Percentiles rank a stretch among this genome's conserved stretches.
Evolutionary conservation across 2,797 vertebrate species (phyloP).

Genomic region (Varecia variegata): DNA sequence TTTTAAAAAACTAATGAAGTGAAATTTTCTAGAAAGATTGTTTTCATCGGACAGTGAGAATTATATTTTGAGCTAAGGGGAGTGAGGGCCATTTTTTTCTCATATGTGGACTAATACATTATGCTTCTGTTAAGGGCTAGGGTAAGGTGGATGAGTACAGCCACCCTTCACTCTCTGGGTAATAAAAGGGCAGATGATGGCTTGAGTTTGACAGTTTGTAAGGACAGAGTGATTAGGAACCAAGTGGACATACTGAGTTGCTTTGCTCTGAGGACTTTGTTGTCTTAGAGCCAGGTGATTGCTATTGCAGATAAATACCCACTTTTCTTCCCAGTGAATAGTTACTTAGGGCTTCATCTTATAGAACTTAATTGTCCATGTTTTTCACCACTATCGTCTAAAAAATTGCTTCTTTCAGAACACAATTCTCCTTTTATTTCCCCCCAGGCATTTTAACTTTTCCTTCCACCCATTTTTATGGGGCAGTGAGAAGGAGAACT

Average conservation of each 20-base stretch:
- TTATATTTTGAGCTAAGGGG: neutral
- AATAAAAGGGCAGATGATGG: neutral
- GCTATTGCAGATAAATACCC: neutral
- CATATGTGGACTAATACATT: neutral
- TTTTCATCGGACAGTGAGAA: slow-evolving; percentile 13
- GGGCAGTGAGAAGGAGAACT: neutral
- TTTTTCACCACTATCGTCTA: neutral
- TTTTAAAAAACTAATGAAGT: neutral
- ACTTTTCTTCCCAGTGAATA: neutral
- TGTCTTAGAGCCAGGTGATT: neutral
- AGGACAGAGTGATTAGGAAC: neutral
- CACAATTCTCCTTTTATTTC: neutral
- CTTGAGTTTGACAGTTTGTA: neutral
- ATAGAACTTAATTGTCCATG: neutral
- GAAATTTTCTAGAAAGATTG: slow-evolving; percentile 27
- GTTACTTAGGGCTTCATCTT: neutral
- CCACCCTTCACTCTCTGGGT: neutral
- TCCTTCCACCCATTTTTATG: neutral
- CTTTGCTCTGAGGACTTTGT: neutral
- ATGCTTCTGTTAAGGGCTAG: neutral
- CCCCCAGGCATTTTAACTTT: neutral
- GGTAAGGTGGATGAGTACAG: neutral
- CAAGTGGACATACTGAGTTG: neutral
- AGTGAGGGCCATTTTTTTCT: neutral
- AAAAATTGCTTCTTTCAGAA: neutral